phyloP scores from a whole-genome alignment of 2,888 invertebrate species.

The Pristionchus arcanus region DNA sequence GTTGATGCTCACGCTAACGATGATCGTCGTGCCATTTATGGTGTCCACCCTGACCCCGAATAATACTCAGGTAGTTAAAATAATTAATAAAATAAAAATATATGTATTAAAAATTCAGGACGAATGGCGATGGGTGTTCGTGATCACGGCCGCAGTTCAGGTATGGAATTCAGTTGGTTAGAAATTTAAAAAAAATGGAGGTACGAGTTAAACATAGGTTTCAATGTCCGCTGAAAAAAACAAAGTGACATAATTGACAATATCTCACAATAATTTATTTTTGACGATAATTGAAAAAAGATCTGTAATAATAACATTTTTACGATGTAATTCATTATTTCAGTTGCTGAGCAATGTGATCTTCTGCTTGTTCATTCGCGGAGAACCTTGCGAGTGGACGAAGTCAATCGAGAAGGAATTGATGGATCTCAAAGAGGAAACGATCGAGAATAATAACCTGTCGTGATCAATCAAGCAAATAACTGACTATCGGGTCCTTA shows the following conservation, averaged over 20 bases:
- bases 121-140: slow-evolving; percentile 74
- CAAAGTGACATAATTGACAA: too few relatives aligned
- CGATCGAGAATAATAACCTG: neutral
- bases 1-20: slow-evolving; percentile 76
- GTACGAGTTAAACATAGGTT: too few relatives aligned
- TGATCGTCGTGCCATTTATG: slow-evolving; percentile 73
- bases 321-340: slow-evolving; percentile 34
- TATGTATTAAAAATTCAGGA: slow-evolving; percentile 54
- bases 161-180: slow-evolving; percentile 46
- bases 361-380: slow-evolving; percentile 70
- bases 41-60: slow-evolving; percentile 71
- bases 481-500: neutral
- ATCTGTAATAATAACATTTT: too few relatives aligned
- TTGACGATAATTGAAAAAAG: neutral
- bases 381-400: slow-evolving; percentile 74
- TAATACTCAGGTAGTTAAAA: slow-evolving; percentile 65
- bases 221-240: too few relatives aligned
- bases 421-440: neutral
- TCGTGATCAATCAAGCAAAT: neutral
- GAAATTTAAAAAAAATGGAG: too few relatives aligned
- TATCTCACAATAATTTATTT: too few relatives aligned
- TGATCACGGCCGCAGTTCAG: slow-evolving; percentile 67
- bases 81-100: neutral
- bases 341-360: slow-evolving; percentile 69
- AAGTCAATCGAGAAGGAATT: slow-evolving; percentile 54